phyloP scores from a whole-genome alignment of 2,888 invertebrate species.

The Tigriopus californicus region DNA sequence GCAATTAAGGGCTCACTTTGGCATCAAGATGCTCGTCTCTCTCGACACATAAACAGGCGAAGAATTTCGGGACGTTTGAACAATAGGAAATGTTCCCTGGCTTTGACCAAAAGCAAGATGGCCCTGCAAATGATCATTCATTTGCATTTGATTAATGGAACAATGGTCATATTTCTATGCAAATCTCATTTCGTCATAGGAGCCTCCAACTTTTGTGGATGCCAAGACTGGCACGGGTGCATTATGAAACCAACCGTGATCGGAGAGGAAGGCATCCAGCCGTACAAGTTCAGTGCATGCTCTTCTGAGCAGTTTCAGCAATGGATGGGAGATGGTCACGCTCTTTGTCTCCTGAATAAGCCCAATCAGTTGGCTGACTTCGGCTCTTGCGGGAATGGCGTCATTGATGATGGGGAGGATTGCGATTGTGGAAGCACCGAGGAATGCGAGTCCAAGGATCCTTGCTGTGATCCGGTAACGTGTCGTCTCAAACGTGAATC shows the following conservation, averaged over 20 bases:
- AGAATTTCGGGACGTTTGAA: too few species aligned
- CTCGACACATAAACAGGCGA: too few species aligned
- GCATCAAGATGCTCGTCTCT: too few species aligned
- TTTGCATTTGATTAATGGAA: too few species aligned
- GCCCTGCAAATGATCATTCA: background rate
- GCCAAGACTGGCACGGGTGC: constrained; percentile 87
- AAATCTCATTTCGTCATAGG: background rate
- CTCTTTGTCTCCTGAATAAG: constrained; percentile 77
- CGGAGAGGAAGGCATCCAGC: constrained; percentile 74
- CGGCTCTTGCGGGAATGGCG: constrained; percentile 75
- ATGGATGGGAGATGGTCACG: constrained; percentile 63
- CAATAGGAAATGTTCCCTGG: background rate
- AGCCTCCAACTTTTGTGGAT: constrained; percentile 40
- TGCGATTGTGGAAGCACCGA: constrained; percentile 76
- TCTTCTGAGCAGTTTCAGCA: constrained; percentile 77
- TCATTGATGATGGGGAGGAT: constrained; percentile 86
- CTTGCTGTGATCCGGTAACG: constrained; percentile 92
- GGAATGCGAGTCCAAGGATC: constrained; percentile 61
- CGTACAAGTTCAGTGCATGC: constrained; percentile 92
- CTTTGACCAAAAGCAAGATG: background rate
- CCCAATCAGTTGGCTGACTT: constrained; percentile 55
- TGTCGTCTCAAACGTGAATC: constrained; percentile 48
- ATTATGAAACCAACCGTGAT: constrained; percentile 87
- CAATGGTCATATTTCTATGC: too few species aligned
- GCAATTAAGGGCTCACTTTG: too few species aligned